Base-by-base conservation (phyloP, 1,140 invertebrate genomes). In the Maconellicoccus hirsutus region DNA sequence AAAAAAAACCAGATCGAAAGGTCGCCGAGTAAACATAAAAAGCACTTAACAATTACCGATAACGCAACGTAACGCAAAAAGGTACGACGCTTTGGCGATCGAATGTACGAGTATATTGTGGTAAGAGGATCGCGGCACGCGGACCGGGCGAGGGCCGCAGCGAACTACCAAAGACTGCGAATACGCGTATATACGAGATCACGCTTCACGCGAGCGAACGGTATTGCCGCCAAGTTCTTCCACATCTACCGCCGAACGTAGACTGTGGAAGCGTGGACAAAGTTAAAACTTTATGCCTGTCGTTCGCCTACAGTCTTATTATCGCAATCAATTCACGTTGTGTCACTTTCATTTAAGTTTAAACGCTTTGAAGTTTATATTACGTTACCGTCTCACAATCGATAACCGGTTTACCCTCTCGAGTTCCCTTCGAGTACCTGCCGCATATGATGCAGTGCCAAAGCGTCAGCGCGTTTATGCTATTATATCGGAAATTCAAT, bases 301-400 rank as follows among this genome's bases (percentile, higher is more conserved):
- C 61, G 61, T 66, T 66, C 61, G 61, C 61, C 61, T 66, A 66
- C 61, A 66, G 19, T 66, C 61, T 66, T 66, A 66, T 66, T 66
- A 66, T 66, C 61, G 61, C 25, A 66, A 66, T 66, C 21, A 23
- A 66, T 66, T 66, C 61, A 66, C 61, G 61, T 66, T 66, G 61
- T 66, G 61, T 66, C 61, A 66, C 61, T 66, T 66, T 66, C 61
- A 26, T 66, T 66, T 66, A 66, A 25, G 6, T 23, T 66, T 66
- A 66, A 66, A 66, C 25, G 61, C 61, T 66, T 66, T 66, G 61
- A 66, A 66, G 61, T 66, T 66, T 66, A 66, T 23, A 66, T 66
- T 66, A 66, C 61, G 61, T 23, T 66, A 66, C 10, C 21, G 8
- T 8, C 21, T 10, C 61, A 14, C 61, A 25, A 66, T 16, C 61